phyloP scores from a whole-genome alignment of 2,797 vertebrate species.

The Anisognathus igniventris region DNA sequence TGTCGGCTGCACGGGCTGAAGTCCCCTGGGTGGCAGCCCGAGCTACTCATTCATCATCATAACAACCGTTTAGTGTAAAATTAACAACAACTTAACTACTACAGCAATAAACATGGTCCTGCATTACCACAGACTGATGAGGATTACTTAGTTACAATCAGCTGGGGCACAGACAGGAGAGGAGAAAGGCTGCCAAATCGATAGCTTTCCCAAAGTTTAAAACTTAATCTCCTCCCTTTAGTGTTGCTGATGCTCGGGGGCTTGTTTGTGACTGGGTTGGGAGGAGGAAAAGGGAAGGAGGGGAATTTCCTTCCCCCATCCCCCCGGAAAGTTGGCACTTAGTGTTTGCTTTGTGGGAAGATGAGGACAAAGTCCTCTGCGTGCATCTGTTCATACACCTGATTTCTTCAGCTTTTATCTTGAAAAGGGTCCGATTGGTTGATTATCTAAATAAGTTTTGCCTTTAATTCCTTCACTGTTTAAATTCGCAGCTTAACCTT shows the following conservation, averaged over 20 bases:
- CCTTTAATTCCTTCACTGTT: neutral
- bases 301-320: neutral
- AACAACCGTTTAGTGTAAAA: conserved; percentile 81
- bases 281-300: neutral
- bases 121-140: conserved; percentile 73
- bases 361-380: conserved; percentile 45
- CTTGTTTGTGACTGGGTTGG: neutral
- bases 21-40: conserved; percentile 70
- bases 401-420: neutral
- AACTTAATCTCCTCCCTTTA: neutral
- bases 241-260: neutral
- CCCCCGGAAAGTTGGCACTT: neutral
- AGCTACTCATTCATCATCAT: conserved; percentile 75
- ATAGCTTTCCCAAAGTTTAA: conserved; percentile 24
- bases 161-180: conserved; percentile 19
- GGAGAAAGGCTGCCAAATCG: neutral
- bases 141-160: conserved; percentile 66
- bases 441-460: neutral
- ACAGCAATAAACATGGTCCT: conserved; percentile 73
- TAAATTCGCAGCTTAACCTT: neutral
- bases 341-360: conserved; percentile 41
- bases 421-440: neutral
- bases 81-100: conserved; percentile 81
- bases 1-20: conserved; percentile 16
- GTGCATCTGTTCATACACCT: neutral